These are phyloP conservation scores for Indri indri DNA, from an alignment of 2,113 vertebrate species.

Conservation along the genomic window DNA sequence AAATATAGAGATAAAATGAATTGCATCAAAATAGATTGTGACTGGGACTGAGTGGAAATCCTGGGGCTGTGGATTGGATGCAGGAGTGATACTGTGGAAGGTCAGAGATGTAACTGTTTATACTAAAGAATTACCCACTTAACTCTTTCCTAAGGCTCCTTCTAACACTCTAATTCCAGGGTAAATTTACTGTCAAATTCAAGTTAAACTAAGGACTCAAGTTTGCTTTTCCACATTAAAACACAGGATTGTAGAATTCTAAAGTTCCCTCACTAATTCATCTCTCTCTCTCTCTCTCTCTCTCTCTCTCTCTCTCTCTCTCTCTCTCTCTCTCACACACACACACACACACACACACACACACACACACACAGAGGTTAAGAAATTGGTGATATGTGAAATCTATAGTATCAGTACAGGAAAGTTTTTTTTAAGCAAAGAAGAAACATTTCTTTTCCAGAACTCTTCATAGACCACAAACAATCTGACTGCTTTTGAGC, in stretches of 20 bases:
- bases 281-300: neutral
- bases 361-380: conserved; percentile 14
- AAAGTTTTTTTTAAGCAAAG: conserved; percentile 12
- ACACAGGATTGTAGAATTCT: neutral
- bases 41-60: neutral
- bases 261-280: conserved; percentile 19
- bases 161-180: neutral
- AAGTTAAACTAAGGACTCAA: conserved; percentile 19
- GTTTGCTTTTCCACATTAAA: conserved; percentile 38
- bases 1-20: conserved; percentile 55
- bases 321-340: neutral
- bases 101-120: conserved; percentile 2
- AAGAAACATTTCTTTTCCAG: conserved; percentile 1
- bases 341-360: neutral
- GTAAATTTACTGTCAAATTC: conserved; percentile 40
- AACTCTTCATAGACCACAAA: neutral
- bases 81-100: conserved; percentile 2
- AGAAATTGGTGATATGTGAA: neutral
- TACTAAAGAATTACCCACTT: conserved; percentile 29
- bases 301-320: neutral
- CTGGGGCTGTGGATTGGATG: conserved; percentile 6
- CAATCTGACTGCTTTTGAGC: neutral
- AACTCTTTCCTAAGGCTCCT: neutral
- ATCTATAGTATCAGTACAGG: neutral
- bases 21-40: conserved; percentile 38